Percentiles rank a stretch among this genome's conserved stretches.
Conservation (phyloP, 2,113 vertebrate genomes). For the Gopherus flavomarginatus region DNA sequence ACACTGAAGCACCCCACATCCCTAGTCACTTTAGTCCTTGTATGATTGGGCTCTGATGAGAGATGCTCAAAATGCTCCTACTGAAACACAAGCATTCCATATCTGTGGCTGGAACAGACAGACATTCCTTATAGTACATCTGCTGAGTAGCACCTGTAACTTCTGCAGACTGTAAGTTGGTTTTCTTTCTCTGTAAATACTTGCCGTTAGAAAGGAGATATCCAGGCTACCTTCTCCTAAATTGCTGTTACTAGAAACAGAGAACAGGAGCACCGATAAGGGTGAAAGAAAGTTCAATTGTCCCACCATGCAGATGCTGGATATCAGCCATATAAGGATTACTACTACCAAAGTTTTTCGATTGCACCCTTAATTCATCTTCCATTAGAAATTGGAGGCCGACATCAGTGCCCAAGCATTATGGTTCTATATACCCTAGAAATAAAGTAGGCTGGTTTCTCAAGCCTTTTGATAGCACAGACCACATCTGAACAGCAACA, state of each 20-base stretch:
- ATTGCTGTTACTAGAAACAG: background rate
- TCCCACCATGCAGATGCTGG: background rate
- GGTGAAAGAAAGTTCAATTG: background rate
- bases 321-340: background rate
- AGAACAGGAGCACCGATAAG: background rate
- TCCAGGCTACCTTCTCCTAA: background rate
- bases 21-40: background rate
- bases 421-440: background rate
- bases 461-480: background rate
- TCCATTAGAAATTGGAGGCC: background rate
- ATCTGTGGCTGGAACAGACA: background rate
- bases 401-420: background rate
- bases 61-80: background rate
- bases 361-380: background rate
- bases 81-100: background rate
- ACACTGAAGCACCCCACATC: background rate
- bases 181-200: background rate
- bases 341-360: background rate
- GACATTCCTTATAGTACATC: background rate
- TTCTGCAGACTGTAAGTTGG: background rate
- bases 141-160: background rate
- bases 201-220: background rate
- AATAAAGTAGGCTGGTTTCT: background rate
- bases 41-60: background rate
- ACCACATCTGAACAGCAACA: background rate